Evolutionary conservation across 2,888 invertebrate species (phyloP).

Genomic region (Lymantria dispar): DNA sequence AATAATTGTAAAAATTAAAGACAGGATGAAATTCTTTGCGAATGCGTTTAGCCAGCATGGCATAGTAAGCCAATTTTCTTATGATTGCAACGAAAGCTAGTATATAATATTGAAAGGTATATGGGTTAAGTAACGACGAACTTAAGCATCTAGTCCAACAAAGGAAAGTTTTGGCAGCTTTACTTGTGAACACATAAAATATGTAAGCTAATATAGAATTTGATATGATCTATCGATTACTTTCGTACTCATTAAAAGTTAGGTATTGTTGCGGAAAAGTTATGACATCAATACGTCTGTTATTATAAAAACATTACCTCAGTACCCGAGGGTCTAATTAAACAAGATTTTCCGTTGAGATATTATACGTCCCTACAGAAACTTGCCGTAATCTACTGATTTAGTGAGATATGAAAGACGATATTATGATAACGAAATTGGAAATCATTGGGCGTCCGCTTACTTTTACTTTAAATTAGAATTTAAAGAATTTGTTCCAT

Average conservation of each 20-base stretch:
- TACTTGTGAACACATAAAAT: neutral
- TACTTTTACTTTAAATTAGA: neutral
- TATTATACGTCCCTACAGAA: neutral
- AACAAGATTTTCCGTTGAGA: neutral
- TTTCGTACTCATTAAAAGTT: slow-evolving; percentile 24
- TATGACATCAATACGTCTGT: slow-evolving; percentile 14
- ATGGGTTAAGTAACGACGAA: too few species aligned
- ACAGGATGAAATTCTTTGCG: too few species aligned
- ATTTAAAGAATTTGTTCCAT: too few species aligned
- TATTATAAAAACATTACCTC: slow-evolving; percentile 11
- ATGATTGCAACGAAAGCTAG: too few species aligned
- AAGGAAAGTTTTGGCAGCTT: too few species aligned
- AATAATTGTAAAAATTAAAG: too few species aligned
- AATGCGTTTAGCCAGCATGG: too few species aligned
- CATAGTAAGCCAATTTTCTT: too few species aligned
- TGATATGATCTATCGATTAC: slow-evolving; percentile 3
- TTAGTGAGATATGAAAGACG: too few species aligned
- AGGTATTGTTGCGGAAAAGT: slow-evolving; percentile 5
- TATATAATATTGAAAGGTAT: too few species aligned
- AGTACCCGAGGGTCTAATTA: neutral
- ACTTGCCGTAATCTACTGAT: neutral
- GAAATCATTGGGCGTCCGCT: neutral
- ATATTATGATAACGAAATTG: neutral
- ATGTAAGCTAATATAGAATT: slow-evolving; percentile 5
- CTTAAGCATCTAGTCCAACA: too few species aligned